A percentile compares a stretch with the other conserved stretches of the same genome.
Evolutionary conservation across 2,888 invertebrate genomes (phyloP).

Genomic region (Latrodectus elegans): DNA sequence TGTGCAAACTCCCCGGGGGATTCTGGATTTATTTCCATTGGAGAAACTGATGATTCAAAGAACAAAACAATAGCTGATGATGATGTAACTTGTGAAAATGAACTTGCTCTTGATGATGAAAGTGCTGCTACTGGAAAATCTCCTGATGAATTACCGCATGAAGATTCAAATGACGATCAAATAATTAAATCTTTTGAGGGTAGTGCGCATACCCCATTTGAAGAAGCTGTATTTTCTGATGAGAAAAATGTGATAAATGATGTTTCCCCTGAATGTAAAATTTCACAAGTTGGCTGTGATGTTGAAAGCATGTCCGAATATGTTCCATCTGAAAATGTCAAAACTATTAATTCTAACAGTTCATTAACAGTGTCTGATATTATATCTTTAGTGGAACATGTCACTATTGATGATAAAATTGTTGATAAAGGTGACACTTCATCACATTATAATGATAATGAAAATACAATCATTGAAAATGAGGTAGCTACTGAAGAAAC

Average conservation of each 20-base stretch:
- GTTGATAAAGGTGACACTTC: background rate
- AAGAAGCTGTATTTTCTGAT: conserved; percentile 14
- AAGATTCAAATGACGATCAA: conserved; percentile 38
- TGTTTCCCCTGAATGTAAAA: background rate
- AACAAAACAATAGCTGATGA: conserved; percentile 44
- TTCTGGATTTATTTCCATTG: conserved; percentile 52
- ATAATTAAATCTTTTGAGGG: conserved; percentile 40
- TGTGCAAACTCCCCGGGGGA: conserved; percentile 57
- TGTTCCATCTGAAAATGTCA: background rate
- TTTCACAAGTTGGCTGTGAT: background rate
- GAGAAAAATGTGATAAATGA: background rate
- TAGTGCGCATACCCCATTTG: conserved; percentile 10
- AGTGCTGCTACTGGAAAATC: conserved; percentile 55
- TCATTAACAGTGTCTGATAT: background rate
- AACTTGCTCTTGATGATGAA: conserved; percentile 50
- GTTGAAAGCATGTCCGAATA: background rate
- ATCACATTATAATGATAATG: background rate
- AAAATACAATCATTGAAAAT: background rate
- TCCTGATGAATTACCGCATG: conserved; percentile 54
- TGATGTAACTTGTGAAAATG: conserved; percentile 50
- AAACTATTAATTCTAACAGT: background rate
- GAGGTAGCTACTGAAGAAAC: background rate
- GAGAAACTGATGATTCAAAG: conserved; percentile 39
- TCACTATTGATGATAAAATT: background rate
- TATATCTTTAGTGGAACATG: background rate